Conservation (phyloP, 2,888 invertebrate species). For the Campopleginae sp. region DNA sequence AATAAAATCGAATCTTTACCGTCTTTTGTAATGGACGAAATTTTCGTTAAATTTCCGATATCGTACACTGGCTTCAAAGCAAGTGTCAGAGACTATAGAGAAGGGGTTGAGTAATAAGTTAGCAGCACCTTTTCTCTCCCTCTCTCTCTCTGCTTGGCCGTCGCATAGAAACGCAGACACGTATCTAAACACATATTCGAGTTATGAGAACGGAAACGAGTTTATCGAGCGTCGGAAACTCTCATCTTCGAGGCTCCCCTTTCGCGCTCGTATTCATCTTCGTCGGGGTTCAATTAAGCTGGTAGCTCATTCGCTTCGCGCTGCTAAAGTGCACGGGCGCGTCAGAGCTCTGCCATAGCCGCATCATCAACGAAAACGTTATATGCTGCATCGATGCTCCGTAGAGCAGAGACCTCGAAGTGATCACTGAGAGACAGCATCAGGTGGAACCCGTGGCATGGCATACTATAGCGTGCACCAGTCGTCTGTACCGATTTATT, state of each 20-base stretch:
- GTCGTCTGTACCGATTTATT: background rate
- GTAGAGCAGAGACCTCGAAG: conserved; percentile 18
- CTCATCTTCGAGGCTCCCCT: conserved; percentile 59
- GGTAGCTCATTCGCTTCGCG: conserved; percentile 51
- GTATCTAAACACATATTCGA: conserved; percentile 22
- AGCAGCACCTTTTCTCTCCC: conserved; percentile 32
- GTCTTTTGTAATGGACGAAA: background rate
- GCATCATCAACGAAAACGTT: conserved; percentile 28
- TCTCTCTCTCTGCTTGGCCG: background rate
- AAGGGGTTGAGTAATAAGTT: conserved; percentile 37
- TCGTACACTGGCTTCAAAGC: background rate
- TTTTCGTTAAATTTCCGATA: conserved; percentile 5
- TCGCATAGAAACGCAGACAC: background rate
- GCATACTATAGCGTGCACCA: background rate
- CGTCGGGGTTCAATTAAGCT: conserved; percentile 57
- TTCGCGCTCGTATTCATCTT: conserved; percentile 37
- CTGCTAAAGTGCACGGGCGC: conserved; percentile 42
- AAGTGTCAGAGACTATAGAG: background rate
- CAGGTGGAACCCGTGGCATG: conserved; percentile 43
- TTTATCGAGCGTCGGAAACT: conserved; percentile 67
- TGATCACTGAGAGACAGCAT: conserved; percentile 43
- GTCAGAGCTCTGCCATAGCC: conserved; percentile 25
- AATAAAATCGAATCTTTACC: too few relatives aligned
- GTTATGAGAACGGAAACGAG: conserved; percentile 62
- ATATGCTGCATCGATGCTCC: conserved; percentile 14